Conservation (phyloP, 2,113 vertebrate species). For the Oncorhynchus tshawytscha region DNA sequence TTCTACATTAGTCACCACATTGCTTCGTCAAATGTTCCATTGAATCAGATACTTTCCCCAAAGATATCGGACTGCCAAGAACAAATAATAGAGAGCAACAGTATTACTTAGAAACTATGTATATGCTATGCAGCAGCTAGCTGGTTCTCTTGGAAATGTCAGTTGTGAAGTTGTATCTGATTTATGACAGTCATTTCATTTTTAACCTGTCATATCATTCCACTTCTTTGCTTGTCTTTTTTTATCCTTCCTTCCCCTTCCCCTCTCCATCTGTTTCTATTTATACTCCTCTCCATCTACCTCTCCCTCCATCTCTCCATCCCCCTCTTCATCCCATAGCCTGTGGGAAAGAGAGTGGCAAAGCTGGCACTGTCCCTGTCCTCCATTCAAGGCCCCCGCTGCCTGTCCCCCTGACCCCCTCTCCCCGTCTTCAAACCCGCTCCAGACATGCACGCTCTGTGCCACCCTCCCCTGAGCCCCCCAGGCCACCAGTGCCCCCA, state of each 20-base stretch:
- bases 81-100: too few relatives aligned
- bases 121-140: too few relatives aligned
- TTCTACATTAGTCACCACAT: neutral
- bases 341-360: conserved; percentile 34
- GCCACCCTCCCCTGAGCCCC: neutral
- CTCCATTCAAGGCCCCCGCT: conserved; percentile 56
- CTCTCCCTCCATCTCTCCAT: neutral
- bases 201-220: neutral
- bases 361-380: conserved; percentile 18
- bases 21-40: neutral
- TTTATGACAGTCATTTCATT: neutral
- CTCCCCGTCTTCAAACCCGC: conserved; percentile 57
- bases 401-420: conserved; percentile 51
- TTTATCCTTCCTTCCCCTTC: neutral
- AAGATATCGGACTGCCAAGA: too few relatives aligned
- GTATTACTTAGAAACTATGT: too few relatives aligned
- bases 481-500: conserved; percentile 4
- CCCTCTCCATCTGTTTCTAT: neutral
- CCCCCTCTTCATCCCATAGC: conserved; percentile 26
- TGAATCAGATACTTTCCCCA: too few relatives aligned
- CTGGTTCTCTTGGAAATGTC: too few relatives aligned
- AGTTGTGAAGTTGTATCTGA: neutral
- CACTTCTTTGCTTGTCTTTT: neutral
- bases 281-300: neutral
- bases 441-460: conserved; percentile 35